Conservation (phyloP, 2,797 vertebrate genomes). For the Calcarius lapponicus region DNA sequence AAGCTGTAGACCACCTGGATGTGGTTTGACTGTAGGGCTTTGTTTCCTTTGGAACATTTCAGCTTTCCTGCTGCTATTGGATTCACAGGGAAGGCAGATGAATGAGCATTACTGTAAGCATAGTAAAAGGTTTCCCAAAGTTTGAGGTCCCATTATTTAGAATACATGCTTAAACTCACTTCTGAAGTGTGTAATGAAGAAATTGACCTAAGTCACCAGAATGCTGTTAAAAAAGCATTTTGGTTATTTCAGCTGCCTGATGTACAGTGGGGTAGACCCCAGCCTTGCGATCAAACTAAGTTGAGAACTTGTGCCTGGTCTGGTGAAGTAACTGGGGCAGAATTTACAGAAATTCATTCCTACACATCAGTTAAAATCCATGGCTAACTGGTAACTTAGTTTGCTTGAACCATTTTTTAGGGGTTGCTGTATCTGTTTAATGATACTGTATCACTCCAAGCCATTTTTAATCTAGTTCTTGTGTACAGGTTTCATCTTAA, state of each 20-base stretch:
- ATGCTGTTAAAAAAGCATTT: background rate
- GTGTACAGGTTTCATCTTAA: background rate
- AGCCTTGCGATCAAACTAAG: background rate
- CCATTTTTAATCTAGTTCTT: background rate
- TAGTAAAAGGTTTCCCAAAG: background rate
- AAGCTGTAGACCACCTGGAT: background rate
- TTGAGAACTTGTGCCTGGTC: background rate
- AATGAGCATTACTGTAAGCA: background rate
- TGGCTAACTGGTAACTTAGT: background rate
- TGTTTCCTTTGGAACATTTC: background rate
- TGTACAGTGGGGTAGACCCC: background rate
- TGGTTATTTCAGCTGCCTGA: background rate
- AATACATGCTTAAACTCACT: background rate
- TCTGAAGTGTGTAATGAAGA: background rate
- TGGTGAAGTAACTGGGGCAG: background rate
- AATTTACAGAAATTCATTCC: background rate
- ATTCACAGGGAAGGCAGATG: background rate
- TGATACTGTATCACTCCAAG: background rate
- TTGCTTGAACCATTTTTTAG: background rate
- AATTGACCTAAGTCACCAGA: background rate
- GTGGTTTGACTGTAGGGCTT: background rate
- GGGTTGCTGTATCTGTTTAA: background rate
- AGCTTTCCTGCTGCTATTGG: background rate
- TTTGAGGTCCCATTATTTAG: rapidly evolving
- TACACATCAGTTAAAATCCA: background rate